Base-by-base conservation (phyloP, 2,797 vertebrate genomes). In the Tapera naevia region DNA sequence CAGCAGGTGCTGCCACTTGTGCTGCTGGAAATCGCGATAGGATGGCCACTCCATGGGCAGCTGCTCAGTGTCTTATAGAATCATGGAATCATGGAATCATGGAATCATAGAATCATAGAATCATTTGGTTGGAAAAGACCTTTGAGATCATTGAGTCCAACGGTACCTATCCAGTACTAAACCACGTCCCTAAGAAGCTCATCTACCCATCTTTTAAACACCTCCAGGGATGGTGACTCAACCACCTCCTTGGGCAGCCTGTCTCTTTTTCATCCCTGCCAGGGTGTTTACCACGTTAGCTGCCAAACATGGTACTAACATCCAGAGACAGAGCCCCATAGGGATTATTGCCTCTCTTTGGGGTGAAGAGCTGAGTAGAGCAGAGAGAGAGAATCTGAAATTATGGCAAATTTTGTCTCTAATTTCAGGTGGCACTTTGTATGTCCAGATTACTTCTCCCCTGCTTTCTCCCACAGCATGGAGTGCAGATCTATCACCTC, bases 21-120 rank as follows among this genome's bases (percentile, higher is more conserved):
- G 58, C 27, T 4, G 5, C 64, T n/a, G 50, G 82, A 37, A n/a
- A 22, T 0, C 2, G 23, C 43, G 4, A 2, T 30, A 54, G 56
- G 32, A n/a, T 43, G 41, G 25, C 27, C 32, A 5, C 70, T 64
- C 5, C 2, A 11, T 25, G 64, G 45, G 80, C 64, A 91, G 66
- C 48, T 82, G 24, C 83, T 87, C 33, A 11, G n/a, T 8, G 5
- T 30, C 50, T 25, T 46, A n/a, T n/a, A n/a, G n/a, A n/a, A n/a
- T n/a, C n/a, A n/a, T n/a, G n/a, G n/a, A n/a, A n/a, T n/a, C n/a
- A n/a, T n/a, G n/a, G n/a, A n/a, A n/a, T n/a, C n/a, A n/a, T n/a
- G n/a, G n/a, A n/a, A n/a, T n/a, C n/a, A n/a, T n/a, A n/a, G n/a
- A n/a, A n/a, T n/a, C n/a, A n/a, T n/a, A n/a, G n/a, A n/a, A n/a